Percentiles rank a stretch among this genome's conserved stretches.
Conservation (phyloP, 1,140 invertebrate species). For the Orchestia grillus region DNA sequence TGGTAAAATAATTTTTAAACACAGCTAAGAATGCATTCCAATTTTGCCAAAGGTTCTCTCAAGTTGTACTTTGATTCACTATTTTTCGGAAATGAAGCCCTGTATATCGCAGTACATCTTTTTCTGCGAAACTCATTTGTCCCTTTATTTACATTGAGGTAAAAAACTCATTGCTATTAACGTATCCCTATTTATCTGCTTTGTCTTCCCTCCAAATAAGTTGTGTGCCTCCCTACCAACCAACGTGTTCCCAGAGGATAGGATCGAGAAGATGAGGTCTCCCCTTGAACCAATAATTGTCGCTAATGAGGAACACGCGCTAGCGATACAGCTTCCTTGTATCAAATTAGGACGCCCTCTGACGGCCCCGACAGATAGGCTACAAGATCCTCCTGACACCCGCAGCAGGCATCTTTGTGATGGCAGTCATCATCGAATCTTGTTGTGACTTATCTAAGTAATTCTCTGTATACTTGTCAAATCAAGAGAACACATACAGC, state of each 20-base stretch:
- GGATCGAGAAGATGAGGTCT: not conserved
- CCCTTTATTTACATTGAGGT: not conserved
- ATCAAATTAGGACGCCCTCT: not conserved
- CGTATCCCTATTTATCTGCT: not conserved
- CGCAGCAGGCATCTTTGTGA: not conserved
- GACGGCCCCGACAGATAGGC: not conserved
- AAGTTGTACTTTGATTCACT: too few species aligned
- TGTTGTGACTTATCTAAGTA: not conserved
- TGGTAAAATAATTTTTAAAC: not conserved
- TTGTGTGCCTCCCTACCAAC: not conserved
- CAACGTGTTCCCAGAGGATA: not conserved
- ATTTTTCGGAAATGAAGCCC: too few species aligned
- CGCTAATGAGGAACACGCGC: slow-evolving; percentile 12
- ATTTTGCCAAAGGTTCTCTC: too few species aligned
- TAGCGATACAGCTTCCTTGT: not conserved
- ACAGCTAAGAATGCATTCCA: not conserved
- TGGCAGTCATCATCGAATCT: not conserved
- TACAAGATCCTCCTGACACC: not conserved
- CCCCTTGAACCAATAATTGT: not conserved
- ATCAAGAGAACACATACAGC: not conserved
- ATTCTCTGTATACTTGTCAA: not conserved
- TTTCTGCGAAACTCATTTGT: not conserved
- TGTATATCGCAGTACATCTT: not conserved
- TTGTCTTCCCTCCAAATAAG: not conserved
- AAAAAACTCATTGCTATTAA: not conserved